Evolutionary conservation across 2,113 vertebrate genomes (phyloP), one percentile per base, ranked within the genome.

Genomic region (Vicugna pacos): DNA sequence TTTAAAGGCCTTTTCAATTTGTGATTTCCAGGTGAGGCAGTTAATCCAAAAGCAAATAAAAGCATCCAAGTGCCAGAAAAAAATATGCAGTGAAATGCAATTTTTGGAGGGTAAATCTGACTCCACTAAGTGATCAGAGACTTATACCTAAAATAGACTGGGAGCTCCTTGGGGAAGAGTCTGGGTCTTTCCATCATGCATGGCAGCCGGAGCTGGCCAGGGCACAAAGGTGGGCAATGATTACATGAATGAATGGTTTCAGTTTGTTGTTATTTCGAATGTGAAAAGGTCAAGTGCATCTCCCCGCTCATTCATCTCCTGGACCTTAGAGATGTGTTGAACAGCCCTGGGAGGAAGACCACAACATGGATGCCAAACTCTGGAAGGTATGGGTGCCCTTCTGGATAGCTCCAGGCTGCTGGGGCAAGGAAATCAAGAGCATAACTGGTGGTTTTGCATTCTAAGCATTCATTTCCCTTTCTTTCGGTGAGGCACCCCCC

Each of bases 41-140:
- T 93, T 94, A 86, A 91, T 97, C 91, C 76, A 70, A 67, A 75
- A 96, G 94, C 76, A 93, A 96, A 97, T 88, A 80, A 92, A 97
- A 95, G 24, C 62, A 64, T 70, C 46, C 38, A 52, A 73, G 64
- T 89, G 58, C 70, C 26, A 87, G 95, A 28, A 42, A 83, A 82
- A 91, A 93, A 54, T 48, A 72, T n/a, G 56, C 86, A 67, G 70
- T 32, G 26, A 72, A 70, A 50, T 94, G 65, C 73, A 67, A 88
- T 77, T 79, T 96, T 87, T 62, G 52, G 77, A 88, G 30, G 28
- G 26, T 77, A 82, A 83, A 9, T 76, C 69, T 86, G 67, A 89
- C 62, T 35, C 6, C 56, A 89, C 73, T 86, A 52, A 94, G 70
- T 95, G 58, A 93, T 90, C 46, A 76, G 75, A 79, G 65, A 94